Conservation (phyloP, 1,140 invertebrate genomes). For the Drosophila setifemur region DNA sequence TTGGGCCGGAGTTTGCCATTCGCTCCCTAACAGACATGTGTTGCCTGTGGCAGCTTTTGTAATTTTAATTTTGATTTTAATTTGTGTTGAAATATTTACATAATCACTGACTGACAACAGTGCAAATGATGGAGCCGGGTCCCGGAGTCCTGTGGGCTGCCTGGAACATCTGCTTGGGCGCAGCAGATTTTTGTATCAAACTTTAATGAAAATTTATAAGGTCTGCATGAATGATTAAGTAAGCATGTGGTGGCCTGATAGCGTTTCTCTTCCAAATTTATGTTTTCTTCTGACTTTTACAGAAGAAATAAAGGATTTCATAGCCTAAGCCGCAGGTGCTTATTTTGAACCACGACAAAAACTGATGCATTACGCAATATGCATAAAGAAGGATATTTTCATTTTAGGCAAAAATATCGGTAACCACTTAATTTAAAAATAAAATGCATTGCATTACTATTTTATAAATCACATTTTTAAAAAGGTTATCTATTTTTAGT, state of each 20-base stretch:
- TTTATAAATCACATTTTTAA: too few relatives aligned
- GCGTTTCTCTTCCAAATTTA: conserved; percentile 29
- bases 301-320: conserved; percentile 48
- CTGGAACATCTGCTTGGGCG: conserved; percentile 57
- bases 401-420: too few relatives aligned
- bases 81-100: conserved; percentile 81
- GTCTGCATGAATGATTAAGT: conserved; percentile 78
- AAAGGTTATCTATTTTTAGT: too few relatives aligned
- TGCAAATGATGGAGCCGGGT: conserved; percentile 8
- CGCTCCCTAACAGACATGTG: conserved; percentile 58
- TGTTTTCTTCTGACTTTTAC: conserved; percentile 34
- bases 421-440: too few relatives aligned
- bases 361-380: conserved; percentile 12
- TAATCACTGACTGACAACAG: conserved; percentile 79
- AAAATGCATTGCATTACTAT: too few relatives aligned
- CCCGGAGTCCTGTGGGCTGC: conserved; percentile 4
- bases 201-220: conserved; percentile 81
- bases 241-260: conserved; percentile 34
- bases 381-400: too few relatives aligned
- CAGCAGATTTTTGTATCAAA: conserved; percentile 64
- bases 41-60: conserved; percentile 77
- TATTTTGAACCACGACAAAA: not conserved
- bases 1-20: conserved; percentile 30
- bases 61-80: conserved; percentile 82
- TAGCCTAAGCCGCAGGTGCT: conserved; percentile 24